Base-by-base conservation (phyloP, 92 coral and sea anemone genomes). In the Epizoanthus stellaris region DNA sequence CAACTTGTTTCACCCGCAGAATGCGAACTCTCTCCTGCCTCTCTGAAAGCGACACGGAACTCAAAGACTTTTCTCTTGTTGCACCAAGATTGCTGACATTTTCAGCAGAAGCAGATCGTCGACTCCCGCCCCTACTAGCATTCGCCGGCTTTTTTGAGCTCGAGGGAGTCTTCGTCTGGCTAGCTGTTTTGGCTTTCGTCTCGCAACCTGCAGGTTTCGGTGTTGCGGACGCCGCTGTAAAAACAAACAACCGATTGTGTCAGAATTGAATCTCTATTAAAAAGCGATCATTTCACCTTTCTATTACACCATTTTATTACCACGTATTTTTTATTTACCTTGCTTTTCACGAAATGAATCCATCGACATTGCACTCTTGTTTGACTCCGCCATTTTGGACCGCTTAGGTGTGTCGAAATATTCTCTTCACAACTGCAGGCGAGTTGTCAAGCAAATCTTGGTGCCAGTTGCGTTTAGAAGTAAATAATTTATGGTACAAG, bases 1-100 rank as follows among this genome's bases (percentile, higher is more conserved):
- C 97, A 49, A 88, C 89, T 89, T 97, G 98, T 87, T 97, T 93
- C 36, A 94, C 97, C 57, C 95, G 93, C 82, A 91, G 81, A n/a
- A 89, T 89, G 66, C 92, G 92, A 21, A 93, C 99, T 63, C 88
- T 83, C 59, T 87, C 95, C 20, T 90, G 94, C 59, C 95, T 92
- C 42, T 86, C 87, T 75, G 91, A 95, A 7, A 91, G 85, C 0
- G 94, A 79, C 23, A 84, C 34, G 17, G 67, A 72, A 71, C 88
- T 77, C 36, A 90, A 40, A 73, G 81, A 75, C 54, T 75, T 54
- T 74, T 60, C 68, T 59, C 54, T 79, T 9, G 83, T 39, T 12
- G 21, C 70, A 64, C 83, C 72, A 19, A 79, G 53, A 59, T 79
- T 79, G 23, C 90, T 84, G 66, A 93, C 82, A 80, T 90, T 88